Base-by-base conservation (phyloP, 2,888 invertebrate species). In the Cartodere bifasciata region DNA sequence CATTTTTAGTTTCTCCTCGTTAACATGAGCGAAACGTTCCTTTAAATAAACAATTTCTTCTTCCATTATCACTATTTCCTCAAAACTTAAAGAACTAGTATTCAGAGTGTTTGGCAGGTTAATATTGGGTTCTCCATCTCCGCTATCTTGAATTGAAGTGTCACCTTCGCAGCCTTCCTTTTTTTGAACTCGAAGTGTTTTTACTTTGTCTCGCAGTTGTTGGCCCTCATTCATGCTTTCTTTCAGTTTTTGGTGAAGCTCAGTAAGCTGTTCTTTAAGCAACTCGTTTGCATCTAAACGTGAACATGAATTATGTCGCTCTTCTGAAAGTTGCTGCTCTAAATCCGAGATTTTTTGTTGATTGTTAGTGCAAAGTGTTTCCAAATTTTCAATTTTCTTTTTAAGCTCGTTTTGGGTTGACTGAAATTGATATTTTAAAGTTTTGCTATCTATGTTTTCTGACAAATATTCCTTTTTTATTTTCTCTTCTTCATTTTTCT, bases 41-140 rank as follows among this genome's bases (percentile, higher is more conserved):
- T 81, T 82, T 38, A 83, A 67, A 28, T 72, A 64, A 33, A 76
- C 73, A 45, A 84, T 60, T 56, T 84, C 81, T 53, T 81, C 79
- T 52, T 79, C 76, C 13, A 81, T 61, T 48, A 71, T 69, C 48
- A 68, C 65, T 48, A 77, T 56, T 50, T 70, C 62, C 15, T 75
- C 70, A 23, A 41, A 43, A 26, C 44, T 47, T 17, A 50, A 38
- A 11, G 42, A 29, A 28, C 34, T 43, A 34, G 34, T 39, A n/a
- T n/a, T n/a, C n/a, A n/a, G n/a, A n/a, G n/a, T n/a, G n/a, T n/a
- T n/a, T n/a, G n/a, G n/a, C n/a, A n/a, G n/a, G n/a, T n/a, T n/a
- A n/a, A n/a, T n/a, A n/a, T n/a, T n/a, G n/a, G n/a, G n/a, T n/a
- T n/a, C n/a, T n/a, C n/a, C n/a, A n/a, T n/a, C n/a, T n/a, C n/a